phyloP scores from a whole-genome alignment of 2,797 vertebrate species.

The Melanitta fusca region DNA sequence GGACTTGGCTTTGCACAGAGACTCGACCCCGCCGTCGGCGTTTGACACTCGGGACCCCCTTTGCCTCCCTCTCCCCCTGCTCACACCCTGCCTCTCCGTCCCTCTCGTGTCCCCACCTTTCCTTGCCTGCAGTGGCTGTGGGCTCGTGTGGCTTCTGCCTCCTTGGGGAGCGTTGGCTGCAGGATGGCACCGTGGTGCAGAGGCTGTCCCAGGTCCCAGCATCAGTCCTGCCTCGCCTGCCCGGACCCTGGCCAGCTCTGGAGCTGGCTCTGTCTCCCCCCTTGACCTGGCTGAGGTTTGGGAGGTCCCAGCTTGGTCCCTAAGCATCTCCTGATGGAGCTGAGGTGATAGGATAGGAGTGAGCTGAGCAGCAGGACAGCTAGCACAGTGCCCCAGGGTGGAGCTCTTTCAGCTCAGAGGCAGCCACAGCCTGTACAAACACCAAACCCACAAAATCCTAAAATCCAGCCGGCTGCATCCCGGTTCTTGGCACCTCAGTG shows the following conservation, averaged over 20 bases:
- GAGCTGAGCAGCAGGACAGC: neutral
- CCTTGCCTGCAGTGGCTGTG: neutral
- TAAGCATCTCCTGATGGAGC: neutral
- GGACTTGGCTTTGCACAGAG: conserved; percentile 49
- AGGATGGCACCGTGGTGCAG: neutral
- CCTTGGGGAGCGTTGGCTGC: neutral
- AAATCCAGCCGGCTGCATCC: too few species aligned
- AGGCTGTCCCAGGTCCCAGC: neutral
- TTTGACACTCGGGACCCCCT: conserved; percentile 8
- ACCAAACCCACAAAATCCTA: neutral
- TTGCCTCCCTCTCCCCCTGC: neutral
- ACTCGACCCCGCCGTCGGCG: neutral
- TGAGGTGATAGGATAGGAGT: neutral
- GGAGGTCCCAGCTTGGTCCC: neutral
- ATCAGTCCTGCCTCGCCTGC: neutral
- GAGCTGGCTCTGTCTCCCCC: neutral
- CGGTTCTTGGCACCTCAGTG: neutral
- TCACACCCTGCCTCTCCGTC: neutral
- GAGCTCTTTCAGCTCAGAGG: neutral
- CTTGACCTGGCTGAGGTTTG: neutral
- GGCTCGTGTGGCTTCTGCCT: neutral
- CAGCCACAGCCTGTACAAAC: neutral
- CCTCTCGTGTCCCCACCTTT: neutral
- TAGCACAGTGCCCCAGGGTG: neutral
- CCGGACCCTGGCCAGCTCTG: neutral